These are phyloP conservation scores for Aramus guarauna DNA, from an alignment of 2,113 vertebrate genomes.

Conservation along the genomic window DNA sequence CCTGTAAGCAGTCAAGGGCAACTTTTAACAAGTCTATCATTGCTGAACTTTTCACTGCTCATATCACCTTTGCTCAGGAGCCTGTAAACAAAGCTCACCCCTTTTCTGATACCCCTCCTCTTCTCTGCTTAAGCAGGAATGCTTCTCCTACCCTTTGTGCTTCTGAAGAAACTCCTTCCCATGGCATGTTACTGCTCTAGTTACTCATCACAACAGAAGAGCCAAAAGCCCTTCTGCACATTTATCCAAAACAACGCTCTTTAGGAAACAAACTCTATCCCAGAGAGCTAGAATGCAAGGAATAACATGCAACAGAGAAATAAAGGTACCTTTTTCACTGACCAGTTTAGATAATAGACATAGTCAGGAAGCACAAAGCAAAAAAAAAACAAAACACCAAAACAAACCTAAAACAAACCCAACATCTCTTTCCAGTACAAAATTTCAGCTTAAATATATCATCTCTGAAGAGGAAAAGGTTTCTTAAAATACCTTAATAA, in stretches of 20 bases:
- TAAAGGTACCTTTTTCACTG: not conserved
- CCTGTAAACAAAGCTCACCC: not conserved
- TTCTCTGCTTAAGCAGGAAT: not conserved
- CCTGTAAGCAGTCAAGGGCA: conserved; percentile 45
- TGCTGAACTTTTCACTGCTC: conserved; percentile 39
- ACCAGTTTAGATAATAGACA: not conserved
- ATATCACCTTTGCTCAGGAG: not conserved
- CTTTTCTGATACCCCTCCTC: not conserved
- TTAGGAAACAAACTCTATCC: not conserved
- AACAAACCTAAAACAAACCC: too few relatives aligned
- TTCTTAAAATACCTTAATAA: not conserved
- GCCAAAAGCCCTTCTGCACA: not conserved
- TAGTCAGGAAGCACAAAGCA: not conserved
- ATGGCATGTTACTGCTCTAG: not conserved
- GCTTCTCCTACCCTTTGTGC: not conserved
- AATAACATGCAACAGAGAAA: not conserved
- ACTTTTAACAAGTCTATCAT: not conserved
- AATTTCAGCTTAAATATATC: not conserved
- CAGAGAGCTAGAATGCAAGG: not conserved
- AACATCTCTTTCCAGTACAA: not conserved
- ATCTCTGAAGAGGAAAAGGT: not conserved
- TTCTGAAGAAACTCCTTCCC: not conserved
- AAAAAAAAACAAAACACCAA: not conserved
- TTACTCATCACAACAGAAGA: not conserved
- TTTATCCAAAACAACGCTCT: not conserved